Conservation (phyloP, 2,888 invertebrate genomes). For the Cataglyphis livida region DNA sequence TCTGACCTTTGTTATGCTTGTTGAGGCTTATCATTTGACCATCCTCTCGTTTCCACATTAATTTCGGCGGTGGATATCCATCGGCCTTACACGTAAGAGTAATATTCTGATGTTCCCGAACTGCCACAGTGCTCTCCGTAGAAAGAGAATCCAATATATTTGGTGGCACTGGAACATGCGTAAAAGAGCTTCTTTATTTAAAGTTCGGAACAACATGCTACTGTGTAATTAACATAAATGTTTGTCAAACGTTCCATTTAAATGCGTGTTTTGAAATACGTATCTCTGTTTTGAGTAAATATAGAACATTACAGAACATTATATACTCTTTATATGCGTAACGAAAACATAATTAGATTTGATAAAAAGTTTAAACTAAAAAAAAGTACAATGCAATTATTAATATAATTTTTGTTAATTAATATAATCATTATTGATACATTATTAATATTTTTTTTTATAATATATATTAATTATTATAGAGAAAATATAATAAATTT, state of each 20-base stretch:
- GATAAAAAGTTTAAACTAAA: not conserved
- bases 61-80: conserved; percentile 96
- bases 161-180: conserved; percentile 93
- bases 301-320: not conserved
- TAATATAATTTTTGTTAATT: not conserved
- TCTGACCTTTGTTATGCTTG: conserved; percentile 93
- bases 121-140: conserved; percentile 96
- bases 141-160: conserved; percentile 96
- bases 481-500: not conserved
- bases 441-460: not conserved
- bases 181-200: not conserved
- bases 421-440: not conserved
- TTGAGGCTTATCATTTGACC: conserved; percentile 95
- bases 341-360: not conserved
- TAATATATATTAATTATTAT: not conserved
- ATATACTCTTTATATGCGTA: not conserved
- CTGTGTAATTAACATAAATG: not conserved
- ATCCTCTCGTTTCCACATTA: conserved; percentile 97
- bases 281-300: not conserved
- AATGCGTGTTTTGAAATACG: not conserved
- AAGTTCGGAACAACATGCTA: not conserved
- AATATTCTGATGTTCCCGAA: conserved; percentile 97
- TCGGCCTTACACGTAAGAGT: conserved; percentile 96
- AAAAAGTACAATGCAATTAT: not conserved
- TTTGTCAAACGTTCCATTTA: not conserved